Percentiles rank a stretch among this genome's conserved stretches.
phyloP scores from a whole-genome alignment of 2,113 vertebrate species.

The Myotis brandtii region DNA sequence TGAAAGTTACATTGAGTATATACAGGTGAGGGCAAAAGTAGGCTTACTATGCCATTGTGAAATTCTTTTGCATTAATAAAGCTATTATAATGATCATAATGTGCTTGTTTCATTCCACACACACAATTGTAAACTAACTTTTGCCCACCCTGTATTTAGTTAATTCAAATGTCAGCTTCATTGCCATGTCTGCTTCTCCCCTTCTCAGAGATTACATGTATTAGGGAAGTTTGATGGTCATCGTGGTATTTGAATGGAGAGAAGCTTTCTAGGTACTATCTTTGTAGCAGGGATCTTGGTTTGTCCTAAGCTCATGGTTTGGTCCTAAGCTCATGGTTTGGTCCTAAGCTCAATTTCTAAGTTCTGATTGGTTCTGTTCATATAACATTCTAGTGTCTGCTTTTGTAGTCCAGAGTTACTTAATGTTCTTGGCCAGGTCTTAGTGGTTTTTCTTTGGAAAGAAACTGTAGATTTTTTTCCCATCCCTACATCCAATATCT shows the following conservation, averaged over 20 bases:
- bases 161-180: background rate
- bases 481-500: background rate
- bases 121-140: background rate
- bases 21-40: background rate
- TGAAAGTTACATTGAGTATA: background rate
- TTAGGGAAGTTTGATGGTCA: background rate
- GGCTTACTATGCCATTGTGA: background rate
- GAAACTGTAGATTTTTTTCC: background rate
- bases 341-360: background rate
- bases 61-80: background rate
- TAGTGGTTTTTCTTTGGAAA: background rate
- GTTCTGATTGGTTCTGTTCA: background rate
- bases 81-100: background rate
- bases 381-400: background rate
- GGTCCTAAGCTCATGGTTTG: background rate
- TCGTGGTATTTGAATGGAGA: background rate
- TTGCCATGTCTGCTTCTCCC: background rate
- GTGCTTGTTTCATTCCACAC: background rate
- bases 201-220: background rate
- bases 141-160: background rate
- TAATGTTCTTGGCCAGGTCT: background rate
- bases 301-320: background rate
- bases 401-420: background rate
- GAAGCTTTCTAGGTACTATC: background rate
- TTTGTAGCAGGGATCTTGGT: background rate